Evolutionary conservation across 1,140 invertebrate species (phyloP).

Genomic region (Propsilocerus akamusi): DNA sequence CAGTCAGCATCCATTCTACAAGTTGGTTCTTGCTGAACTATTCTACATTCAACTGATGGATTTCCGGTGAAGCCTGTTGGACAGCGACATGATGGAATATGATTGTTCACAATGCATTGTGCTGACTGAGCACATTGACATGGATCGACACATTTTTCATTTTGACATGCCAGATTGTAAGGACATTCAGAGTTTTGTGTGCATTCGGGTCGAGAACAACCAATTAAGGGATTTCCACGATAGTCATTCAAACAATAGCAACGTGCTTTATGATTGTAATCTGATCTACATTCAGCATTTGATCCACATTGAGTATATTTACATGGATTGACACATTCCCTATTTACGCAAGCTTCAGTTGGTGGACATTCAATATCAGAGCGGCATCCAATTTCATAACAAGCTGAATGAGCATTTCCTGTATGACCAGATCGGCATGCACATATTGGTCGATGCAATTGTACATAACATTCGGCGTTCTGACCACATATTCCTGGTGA

Average conservation of each 20-base stretch:
- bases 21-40: slow-evolving; percentile 38
- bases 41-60: slow-evolving; percentile 42
- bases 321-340: slow-evolving; percentile 67
- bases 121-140: slow-evolving; percentile 53
- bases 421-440: slow-evolving; percentile 65
- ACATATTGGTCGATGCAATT: slow-evolving; percentile 65
- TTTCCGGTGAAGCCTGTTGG: slow-evolving; percentile 66
- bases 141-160: slow-evolving; percentile 57
- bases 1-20: slow-evolving; percentile 72
- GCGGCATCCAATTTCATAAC: slow-evolving; percentile 66
- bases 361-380: slow-evolving; percentile 67
- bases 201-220: slow-evolving; percentile 63
- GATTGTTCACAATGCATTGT: slow-evolving; percentile 55
- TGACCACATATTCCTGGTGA: slow-evolving; percentile 47
- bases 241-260: slow-evolving; percentile 63
- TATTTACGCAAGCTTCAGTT: slow-evolving; percentile 65
- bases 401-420: slow-evolving; percentile 65
- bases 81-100: slow-evolving; percentile 59
- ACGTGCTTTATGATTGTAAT: slow-evolving; percentile 48
- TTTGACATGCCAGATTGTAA: slow-evolving; percentile 50
- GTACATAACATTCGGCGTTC: slow-evolving; percentile 64
- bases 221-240: slow-evolving; percentile 51
- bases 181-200: slow-evolving; percentile 50
- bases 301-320: slow-evolving; percentile 59
- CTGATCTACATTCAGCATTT: slow-evolving; percentile 56